phyloP scores from a whole-genome alignment of 2,113 vertebrate species.

The Microtus oregoni region DNA sequence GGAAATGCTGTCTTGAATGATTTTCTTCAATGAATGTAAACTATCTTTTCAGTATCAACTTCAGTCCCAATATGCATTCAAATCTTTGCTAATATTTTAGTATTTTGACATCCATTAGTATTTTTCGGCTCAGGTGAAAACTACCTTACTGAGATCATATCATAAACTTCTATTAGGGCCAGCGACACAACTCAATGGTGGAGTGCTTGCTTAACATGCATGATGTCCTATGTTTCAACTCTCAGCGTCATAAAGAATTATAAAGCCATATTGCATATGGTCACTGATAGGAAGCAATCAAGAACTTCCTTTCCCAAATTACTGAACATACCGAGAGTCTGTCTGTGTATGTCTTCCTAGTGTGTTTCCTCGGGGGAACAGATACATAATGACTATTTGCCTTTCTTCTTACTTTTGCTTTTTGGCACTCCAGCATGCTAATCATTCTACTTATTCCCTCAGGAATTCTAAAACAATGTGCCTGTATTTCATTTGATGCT shows the following conservation, averaged over 20 bases:
- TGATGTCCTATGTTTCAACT: background rate
- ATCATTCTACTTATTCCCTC: constrained; percentile 21
- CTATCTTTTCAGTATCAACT: constrained; percentile 56
- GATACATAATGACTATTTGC: constrained; percentile 37
- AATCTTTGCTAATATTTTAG: constrained; percentile 58
- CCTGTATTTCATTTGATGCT: background rate
- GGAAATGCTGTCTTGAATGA: constrained; percentile 55
- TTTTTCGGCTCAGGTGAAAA: constrained; percentile 61
- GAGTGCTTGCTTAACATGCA: background rate
- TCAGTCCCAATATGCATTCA: constrained; percentile 60
- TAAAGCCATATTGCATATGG: constrained; percentile 51
- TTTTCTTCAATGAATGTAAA: constrained; percentile 59
- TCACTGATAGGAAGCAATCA: constrained; percentile 46
- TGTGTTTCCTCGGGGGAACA: constrained; percentile 47
- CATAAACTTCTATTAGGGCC: constrained; percentile 45
- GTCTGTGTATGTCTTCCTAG: constrained; percentile 33
- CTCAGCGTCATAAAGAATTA: background rate
- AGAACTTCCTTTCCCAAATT: constrained; percentile 20
- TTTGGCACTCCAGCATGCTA: constrained; percentile 12
- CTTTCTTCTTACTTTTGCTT: constrained; percentile 45
- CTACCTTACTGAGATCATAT: constrained; percentile 62
- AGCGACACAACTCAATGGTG: background rate
- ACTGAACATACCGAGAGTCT: constrained; percentile 45
- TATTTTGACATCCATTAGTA: constrained; percentile 63
- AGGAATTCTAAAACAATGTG: constrained; percentile 36